Evolutionary conservation across 2,888 invertebrate genomes (phyloP), one percentile per base, ranked within the genome.

Genomic region (Gerosis bhagava): DNA sequence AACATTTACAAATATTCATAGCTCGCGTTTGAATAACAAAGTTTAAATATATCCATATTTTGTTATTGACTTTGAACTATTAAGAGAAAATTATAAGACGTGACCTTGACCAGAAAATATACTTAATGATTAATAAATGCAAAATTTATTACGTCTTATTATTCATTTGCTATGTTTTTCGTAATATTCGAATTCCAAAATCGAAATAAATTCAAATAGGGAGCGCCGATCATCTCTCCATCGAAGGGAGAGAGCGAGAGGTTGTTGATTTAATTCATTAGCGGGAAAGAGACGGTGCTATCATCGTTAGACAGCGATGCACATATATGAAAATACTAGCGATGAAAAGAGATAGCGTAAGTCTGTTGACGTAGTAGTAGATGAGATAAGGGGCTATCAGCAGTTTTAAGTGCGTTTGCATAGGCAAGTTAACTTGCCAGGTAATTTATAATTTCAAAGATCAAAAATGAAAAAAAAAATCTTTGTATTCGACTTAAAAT

Each of bases 231-330:
- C 67, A 73, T 74, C 69, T 61, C 56, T 76, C 67, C 76, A 77
- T 78, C 81, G 80, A 77, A 76, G 78, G 74, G 81, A 77, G 78
- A 70, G 74, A 77, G 86, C 84, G 81, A 87, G 81, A 83, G 84
- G 83, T 78, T 82, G 84, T 80, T 87, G 86, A 83, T 83, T 83
- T 78, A 88, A 89, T 90, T 90, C 90, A 87, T 90, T 90, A 89
- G 87, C 65, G 73, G 54, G 71, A 78, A 54, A 51, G 77, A 72
- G 81, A 78, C 60, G 57, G 68, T 47, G 59, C 63, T 57, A 72
- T 65, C 59, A 67, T 70, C 69, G 79, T 70, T 72, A 55, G 71
- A 77, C 60, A 54, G 75, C 34, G 69, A 73, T 43, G 49, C 40
- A 12, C 39, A 6, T 46, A 61, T 50, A 56, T 56, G 51, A 54